Evolutionary conservation across 2,113 vertebrate genomes (phyloP), one percentile per base, ranked within the genome.

Genomic region (Xiphorhynchus elegans): DNA sequence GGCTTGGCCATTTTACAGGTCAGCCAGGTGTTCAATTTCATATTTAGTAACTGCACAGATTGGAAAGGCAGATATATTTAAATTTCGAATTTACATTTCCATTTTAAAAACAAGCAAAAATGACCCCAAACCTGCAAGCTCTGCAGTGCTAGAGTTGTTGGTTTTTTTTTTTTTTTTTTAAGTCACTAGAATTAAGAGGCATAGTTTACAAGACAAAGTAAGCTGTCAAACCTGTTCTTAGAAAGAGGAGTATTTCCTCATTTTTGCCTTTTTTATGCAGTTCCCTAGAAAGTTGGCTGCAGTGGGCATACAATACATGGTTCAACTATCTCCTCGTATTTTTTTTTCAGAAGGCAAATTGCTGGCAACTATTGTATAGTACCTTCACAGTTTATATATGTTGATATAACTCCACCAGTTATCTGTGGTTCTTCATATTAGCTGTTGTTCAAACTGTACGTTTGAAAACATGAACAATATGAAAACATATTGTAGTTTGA

Each of bases 281-380:
- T 25, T 91, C 39, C 67, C 78, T 90, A 50, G 87, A 94, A 80
- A 93, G 44, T 4, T 84, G 44, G 16, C 59, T 87, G 10, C 23
- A n/a, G 56, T 24, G 7, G 31, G 50, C 0, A 0, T 37, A 42
- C 14, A 44, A 11, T 35, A n/a, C 4, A 3, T 35, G 4, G 20
- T 53, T 52, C 40, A 52, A 77, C 68, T 53, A 44, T 46, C 15
- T 23, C 21, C 5, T 31, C 53, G 59, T 55, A 89, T 17, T 72
- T 9, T 37, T 37, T 25, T 87, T 75, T 74, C 23, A 82, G 73
- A 92, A 87, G 40, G 19, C 40, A 66, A 33, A 86, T 37, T 85
- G 49, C 23, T 74, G 13, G 39, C 67, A 77, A 12, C 19, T 92
- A 15, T 18, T 52, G 6, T 33, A 37, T 11, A 18, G 10, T 40